A percentile compares a stretch with the other conserved stretches of the same genome.
Conservation (phyloP, 1,140 invertebrate genomes). For the Aleiodes sp. region DNA sequence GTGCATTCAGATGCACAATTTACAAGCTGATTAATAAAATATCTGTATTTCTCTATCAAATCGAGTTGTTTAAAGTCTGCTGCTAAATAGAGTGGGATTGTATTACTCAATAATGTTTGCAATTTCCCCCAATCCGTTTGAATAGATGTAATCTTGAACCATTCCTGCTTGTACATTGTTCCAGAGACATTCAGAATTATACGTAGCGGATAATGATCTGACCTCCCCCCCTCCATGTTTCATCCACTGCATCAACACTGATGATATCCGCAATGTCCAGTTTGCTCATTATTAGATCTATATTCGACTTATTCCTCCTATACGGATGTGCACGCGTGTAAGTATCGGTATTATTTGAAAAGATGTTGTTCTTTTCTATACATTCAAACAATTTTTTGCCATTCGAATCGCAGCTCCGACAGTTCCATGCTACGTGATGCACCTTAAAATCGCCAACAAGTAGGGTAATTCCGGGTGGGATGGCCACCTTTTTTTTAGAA, state of each 20-base stretch:
- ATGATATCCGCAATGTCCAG: slow-evolving; percentile 17
- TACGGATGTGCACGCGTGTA: not conserved
- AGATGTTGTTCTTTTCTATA: slow-evolving; percentile 1
- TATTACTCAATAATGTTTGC: not conserved
- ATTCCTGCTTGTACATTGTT: not conserved
- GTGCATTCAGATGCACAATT: not conserved
- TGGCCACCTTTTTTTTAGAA: too few species aligned
- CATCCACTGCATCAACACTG: not conserved
- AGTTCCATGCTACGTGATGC: slow-evolving; percentile 11
- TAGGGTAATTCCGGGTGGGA: too few species aligned
- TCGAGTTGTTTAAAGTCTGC: not conserved
- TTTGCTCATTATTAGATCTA: slow-evolving; percentile 24
- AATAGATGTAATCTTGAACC: slow-evolving; percentile 12
- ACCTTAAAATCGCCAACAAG: slow-evolving; percentile 30
- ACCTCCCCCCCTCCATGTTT: slow-evolving; percentile 13
- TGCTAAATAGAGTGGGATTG: not conserved
- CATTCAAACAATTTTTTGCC: slow-evolving; percentile 14
- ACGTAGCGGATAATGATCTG: slow-evolving; percentile 26
- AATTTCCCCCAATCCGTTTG: slow-evolving; percentile 7
- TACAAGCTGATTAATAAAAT: not conserved
- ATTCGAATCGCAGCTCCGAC: not conserved
- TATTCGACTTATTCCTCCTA: slow-evolving; percentile 9
- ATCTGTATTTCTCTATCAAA: not conserved
- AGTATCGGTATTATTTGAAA: slow-evolving; percentile 10
- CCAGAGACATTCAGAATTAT: not conserved